A percentile compares a stretch with the other conserved stretches of the same genome.
Evolutionary conservation across 2,888 invertebrate genomes (phyloP).

Genomic region (Ferdinandea cuprea): DNA sequence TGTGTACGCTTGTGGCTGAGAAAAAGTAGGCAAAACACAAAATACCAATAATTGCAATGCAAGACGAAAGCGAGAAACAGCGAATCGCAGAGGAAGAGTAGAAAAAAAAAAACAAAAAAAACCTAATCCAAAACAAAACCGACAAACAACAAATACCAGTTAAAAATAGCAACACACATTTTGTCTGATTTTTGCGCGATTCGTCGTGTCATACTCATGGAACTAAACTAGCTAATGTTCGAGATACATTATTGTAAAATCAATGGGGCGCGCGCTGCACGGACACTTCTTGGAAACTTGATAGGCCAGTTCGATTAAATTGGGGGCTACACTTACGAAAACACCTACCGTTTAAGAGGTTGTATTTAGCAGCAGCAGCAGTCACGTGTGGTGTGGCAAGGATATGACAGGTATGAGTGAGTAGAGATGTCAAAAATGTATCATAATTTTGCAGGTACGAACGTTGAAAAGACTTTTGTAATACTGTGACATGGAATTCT

Average conservation of each 20-base stretch:
- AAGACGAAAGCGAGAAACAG: slow-evolving; percentile 14
- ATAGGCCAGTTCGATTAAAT: slow-evolving; percentile 15
- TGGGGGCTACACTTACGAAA: background rate
- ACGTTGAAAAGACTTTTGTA: too few relatives aligned
- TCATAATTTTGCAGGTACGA: background rate
- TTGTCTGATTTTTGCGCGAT: slow-evolving; percentile 42
- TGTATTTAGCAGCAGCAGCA: slow-evolving; percentile 13
- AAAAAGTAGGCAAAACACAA: slow-evolving; percentile 44
- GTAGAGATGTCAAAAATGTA: slow-evolving; percentile 12
- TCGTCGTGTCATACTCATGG: slow-evolving; percentile 16
- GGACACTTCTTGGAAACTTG: slow-evolving; percentile 23
- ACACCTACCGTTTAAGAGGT: background rate
- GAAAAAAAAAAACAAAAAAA: slow-evolving; percentile 9
- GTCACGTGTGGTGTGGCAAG: slow-evolving; percentile 34
- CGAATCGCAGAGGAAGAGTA: background rate
- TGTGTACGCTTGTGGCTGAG: slow-evolving; percentile 10
- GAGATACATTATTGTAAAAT: slow-evolving; percentile 28
- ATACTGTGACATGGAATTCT: too few relatives aligned
- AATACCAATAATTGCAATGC: slow-evolving; percentile 46
- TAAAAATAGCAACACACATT: slow-evolving; percentile 58
- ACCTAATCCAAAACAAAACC: slow-evolving; percentile 31
- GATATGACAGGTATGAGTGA: slow-evolving; percentile 7
- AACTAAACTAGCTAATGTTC: slow-evolving; percentile 6
- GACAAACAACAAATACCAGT: slow-evolving; percentile 38
- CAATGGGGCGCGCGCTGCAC: slow-evolving; percentile 2